Percentiles rank a stretch among this genome's conserved stretches.
Conservation (phyloP, 2,888 invertebrate species). For the Deilephila porcellus region DNA sequence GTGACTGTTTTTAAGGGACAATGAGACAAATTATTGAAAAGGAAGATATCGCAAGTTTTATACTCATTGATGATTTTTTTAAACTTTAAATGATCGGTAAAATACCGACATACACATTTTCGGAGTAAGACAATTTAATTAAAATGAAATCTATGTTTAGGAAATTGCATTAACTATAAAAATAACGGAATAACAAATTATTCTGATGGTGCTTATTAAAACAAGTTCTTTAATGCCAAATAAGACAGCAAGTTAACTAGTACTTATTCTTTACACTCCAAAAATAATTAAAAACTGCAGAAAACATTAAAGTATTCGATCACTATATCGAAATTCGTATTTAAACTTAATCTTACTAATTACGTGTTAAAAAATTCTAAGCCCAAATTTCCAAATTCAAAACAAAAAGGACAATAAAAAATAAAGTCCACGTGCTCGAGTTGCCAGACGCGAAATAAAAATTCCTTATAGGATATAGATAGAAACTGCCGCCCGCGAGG, state of each 20-base stretch:
- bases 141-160: too few species aligned
- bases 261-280: neutral
- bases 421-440: neutral
- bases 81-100: too few species aligned
- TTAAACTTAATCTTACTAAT: neutral
- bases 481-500: slow-evolving; percentile 60
- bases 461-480: slow-evolving; percentile 59
- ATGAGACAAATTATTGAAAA: neutral
- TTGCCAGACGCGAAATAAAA: slow-evolving; percentile 47
- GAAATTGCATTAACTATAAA: too few species aligned
- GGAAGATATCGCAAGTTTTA: neutral
- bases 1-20: too few species aligned
- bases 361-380: neutral
- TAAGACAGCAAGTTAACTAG: too few species aligned
- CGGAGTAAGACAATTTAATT: too few species aligned
- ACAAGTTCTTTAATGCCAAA: too few species aligned
- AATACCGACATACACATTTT: too few species aligned
- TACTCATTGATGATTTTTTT: too few species aligned
- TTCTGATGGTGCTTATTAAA: too few species aligned
- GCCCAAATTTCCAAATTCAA: neutral
- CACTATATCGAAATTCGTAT: neutral
- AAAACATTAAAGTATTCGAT: neutral
- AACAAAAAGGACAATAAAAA: neutral
- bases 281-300: neutral
- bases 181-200: too few species aligned